A percentile compares a stretch with the other conserved stretches of the same genome.
Conservation (phyloP, 2,113 vertebrate genomes). For the Mustela nigripes region DNA sequence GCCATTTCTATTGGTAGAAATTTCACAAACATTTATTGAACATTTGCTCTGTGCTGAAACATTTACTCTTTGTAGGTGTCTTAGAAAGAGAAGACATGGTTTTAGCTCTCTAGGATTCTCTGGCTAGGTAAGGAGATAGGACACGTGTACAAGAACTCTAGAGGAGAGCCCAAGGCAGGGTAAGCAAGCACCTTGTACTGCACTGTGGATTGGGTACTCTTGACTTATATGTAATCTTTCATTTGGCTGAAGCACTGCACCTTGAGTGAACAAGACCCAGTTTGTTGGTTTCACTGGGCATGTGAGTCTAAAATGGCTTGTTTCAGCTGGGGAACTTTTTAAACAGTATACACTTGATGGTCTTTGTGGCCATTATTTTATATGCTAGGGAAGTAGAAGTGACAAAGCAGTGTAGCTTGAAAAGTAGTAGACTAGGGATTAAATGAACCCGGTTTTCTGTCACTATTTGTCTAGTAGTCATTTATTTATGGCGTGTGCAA, state of each 20-base stretch:
- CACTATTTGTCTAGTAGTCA: background rate
- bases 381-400: background rate
- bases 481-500: background rate
- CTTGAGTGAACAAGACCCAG: background rate
- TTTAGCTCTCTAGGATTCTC: background rate
- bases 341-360: background rate
- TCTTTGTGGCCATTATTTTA: conserved; percentile 14
- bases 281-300: background rate
- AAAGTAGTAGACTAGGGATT: background rate
- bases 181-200: background rate
- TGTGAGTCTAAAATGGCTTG: background rate
- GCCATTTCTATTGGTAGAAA: background rate
- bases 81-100: conserved; percentile 8
- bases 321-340: conserved; percentile 38
- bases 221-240: background rate
- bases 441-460: background rate
- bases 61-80: background rate
- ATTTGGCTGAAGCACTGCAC: background rate
- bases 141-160: background rate
- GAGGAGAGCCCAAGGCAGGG: background rate
- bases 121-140: background rate
- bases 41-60: background rate
- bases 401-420: background rate
- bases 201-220: background rate
- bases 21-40: background rate